These are phyloP conservation scores for Danionella cerebrum DNA, from an alignment of 2,113 vertebrate species.

Conservation along the genomic window DNA sequence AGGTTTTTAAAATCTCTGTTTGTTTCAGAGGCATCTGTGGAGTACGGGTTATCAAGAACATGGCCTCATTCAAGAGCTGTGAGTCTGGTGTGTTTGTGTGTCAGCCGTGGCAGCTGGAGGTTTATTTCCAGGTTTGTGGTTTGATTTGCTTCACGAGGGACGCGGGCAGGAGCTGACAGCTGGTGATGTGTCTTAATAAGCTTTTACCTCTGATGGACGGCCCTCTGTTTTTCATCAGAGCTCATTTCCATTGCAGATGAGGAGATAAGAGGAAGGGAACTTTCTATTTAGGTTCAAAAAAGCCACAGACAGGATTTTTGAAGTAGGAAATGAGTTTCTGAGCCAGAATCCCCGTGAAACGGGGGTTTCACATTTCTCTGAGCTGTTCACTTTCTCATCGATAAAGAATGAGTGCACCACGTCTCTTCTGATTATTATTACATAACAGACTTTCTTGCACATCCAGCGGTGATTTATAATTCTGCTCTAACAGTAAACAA, in stretches of 20 bases:
- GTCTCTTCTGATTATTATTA: conserved; percentile 25
- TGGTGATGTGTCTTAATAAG: conserved; percentile 24
- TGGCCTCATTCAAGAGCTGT: neutral
- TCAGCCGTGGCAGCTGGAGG: conserved; percentile 9
- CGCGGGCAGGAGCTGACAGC: neutral
- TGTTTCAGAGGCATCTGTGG: too few species aligned
- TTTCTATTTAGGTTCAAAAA: conserved; percentile 11
- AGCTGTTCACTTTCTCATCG: neutral
- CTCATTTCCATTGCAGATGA: conserved; percentile 19
- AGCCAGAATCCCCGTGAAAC: neutral
- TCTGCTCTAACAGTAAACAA: neutral
- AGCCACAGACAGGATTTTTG: neutral
- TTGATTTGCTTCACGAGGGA: neutral
- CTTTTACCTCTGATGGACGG: conserved; percentile 5
- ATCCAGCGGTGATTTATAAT: neutral
- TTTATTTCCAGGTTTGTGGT: neutral
- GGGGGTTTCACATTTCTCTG: neutral
- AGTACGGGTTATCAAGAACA: too few species aligned
- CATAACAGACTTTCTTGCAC: neutral
- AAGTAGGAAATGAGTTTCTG: neutral
- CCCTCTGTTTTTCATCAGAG: conserved; percentile 11
- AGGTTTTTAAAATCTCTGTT: too few species aligned
- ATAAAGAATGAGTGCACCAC: neutral
- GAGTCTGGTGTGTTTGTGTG: neutral
- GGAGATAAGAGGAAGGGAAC: conserved; percentile 22